phyloP scores from a whole-genome alignment of 2,797 vertebrate genomes.

The Cynopterus sphinx region DNA sequence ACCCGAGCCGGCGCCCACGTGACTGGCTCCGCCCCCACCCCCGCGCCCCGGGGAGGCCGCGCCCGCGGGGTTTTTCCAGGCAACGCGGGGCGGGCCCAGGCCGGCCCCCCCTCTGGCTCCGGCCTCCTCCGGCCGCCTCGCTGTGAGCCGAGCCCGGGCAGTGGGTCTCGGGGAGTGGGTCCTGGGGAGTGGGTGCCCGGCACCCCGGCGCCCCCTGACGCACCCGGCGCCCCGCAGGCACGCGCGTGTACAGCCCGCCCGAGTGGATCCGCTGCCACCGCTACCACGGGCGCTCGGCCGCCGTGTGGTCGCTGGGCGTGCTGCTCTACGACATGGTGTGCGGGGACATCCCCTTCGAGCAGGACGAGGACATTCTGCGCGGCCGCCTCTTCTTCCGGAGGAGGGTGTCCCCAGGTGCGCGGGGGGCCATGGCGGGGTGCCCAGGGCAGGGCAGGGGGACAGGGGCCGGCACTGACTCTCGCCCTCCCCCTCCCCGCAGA shows the following conservation, averaged over 20 bases:
- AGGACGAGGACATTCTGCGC: conserved; percentile 96
- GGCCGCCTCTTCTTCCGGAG: conserved; percentile 96
- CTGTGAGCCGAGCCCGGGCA: too few species aligned
- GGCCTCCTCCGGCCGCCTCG: too few species aligned
- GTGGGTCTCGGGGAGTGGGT: too few species aligned
- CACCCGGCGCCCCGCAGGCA: conserved; percentile 85
- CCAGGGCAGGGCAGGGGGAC: accelerated
- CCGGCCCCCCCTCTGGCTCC: neutral
- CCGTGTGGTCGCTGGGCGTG: conserved; percentile 97
- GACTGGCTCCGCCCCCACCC: conserved; percentile 84
- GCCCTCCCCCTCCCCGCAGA: conserved; percentile 85
- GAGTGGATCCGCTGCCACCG: conserved; percentile 98
- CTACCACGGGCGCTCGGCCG: conserved; percentile 97
- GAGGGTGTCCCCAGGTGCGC: conserved; percentile 93
- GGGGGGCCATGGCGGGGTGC: accelerated
- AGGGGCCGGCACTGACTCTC: neutral
- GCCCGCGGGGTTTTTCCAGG: conserved; percentile 84
- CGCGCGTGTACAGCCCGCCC: conserved; percentile 97
- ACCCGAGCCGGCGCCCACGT: conserved; percentile 90
- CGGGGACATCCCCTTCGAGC: conserved; percentile 98
- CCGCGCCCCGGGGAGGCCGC: neutral
- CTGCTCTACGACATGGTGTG: conserved; percentile 98
- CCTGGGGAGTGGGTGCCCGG: too few species aligned
- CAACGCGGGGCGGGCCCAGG: too few species aligned
- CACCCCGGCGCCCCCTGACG: too few species aligned